Percentiles rank a stretch among this genome's conserved stretches.
Conservation (phyloP, 2,113 vertebrate genomes). For the Strix uralensis region DNA sequence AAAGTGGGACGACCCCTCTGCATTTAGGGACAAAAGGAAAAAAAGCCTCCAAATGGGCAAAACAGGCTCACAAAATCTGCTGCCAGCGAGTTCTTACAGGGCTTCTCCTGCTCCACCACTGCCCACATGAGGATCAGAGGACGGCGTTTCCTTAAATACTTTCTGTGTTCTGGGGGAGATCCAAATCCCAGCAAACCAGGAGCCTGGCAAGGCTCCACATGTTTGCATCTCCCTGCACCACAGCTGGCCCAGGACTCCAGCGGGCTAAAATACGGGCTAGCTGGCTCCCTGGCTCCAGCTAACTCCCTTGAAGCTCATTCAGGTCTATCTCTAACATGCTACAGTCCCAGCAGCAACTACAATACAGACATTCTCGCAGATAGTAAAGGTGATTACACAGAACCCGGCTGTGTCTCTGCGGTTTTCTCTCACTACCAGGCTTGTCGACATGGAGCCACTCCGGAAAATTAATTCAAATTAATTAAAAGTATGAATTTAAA, state of each 20-base stretch:
- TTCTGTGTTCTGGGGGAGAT: not conserved
- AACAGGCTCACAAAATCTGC: not conserved
- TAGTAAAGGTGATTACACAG: not conserved
- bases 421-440: not conserved
- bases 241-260: not conserved
- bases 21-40: not conserved
- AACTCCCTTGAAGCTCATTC: rapidly evolving
- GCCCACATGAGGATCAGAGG: not conserved
- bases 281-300: rapidly evolving
- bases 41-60: not conserved
- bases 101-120: not conserved
- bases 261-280: rapidly evolving
- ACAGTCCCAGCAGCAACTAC: not conserved
- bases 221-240: not conserved
- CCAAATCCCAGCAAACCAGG: not conserved
- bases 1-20: not conserved
- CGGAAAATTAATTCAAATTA: not conserved
- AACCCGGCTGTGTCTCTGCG: not conserved
- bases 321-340: rapidly evolving
- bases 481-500: not conserved
- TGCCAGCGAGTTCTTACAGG: not conserved
- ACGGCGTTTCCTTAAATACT: not conserved
- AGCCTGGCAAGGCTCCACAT: not conserved
- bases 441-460: not conserved
- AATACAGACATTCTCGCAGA: not conserved